These are phyloP conservation scores for Tenthredo notha DNA, from an alignment of 2,888 invertebrate species.

Conservation along the genomic window DNA sequence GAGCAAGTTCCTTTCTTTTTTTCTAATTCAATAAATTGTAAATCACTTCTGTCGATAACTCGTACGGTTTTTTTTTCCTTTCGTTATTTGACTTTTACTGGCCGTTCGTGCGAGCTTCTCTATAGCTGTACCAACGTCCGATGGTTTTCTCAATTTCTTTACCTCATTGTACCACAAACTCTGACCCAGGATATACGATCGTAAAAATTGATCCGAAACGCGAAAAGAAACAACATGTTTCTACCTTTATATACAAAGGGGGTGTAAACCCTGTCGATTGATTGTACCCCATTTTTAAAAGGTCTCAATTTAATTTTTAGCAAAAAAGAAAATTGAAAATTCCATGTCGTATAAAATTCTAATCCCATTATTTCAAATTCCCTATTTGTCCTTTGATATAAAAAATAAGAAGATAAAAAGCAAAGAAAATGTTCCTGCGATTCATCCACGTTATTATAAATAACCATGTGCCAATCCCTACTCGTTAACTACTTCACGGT, in stretches of 20 bases:
- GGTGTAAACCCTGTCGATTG: background rate
- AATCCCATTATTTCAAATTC: background rate
- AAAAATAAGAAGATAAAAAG: too few species aligned
- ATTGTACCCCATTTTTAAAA: background rate
- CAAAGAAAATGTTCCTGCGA: background rate
- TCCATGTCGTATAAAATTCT: background rate
- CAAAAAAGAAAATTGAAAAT: background rate
- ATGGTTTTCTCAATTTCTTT: background rate
- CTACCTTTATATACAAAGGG: background rate
- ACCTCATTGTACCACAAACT: conserved; percentile 1
- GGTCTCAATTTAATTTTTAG: too few species aligned
- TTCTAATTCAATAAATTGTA: conserved; percentile 43
- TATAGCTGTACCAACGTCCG: background rate
- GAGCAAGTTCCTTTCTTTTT: background rate
- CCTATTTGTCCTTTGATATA: background rate
- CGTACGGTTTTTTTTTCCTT: background rate
- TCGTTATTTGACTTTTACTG: conserved; percentile 45
- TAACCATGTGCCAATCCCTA: background rate
- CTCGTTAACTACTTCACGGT: conserved; percentile 6
- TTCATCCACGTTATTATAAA: background rate
- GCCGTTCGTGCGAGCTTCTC: conserved; percentile 43
- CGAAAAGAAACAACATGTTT: conserved; percentile 23
- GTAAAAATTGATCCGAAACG: conserved; percentile 61
- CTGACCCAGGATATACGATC: conserved; percentile 64
- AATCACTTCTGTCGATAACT: conserved; percentile 44